Base-by-base conservation (phyloP, 2,797 vertebrate species). In the Mus spretus region DNA sequence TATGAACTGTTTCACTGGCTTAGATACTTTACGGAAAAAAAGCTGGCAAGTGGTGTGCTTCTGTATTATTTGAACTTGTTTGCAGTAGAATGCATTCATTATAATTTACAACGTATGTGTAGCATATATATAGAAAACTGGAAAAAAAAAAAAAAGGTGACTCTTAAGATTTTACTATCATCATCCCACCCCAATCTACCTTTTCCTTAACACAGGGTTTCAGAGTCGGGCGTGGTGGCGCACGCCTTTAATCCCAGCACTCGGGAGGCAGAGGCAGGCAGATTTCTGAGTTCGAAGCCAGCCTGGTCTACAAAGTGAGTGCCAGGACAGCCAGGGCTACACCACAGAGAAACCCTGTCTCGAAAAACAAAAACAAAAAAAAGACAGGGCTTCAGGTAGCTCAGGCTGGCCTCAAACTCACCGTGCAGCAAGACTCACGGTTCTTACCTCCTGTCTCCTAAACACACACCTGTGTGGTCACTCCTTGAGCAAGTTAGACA, bases 1-100 rank as follows among this genome's bases (percentile, higher is more conserved):
- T 28, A 22, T 59, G 37, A 40, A 40, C 70, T 37, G 59, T 24
- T 37, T n/a, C 17, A 47, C 47, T 40, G 20, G 40, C 57, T 83
- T 77, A 53, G 63, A 75, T 40, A 92, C 19, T 67, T n/a, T 83
- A 91, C 4, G 74, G 47, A 84, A 90, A 86, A 86, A 91, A 81
- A 57, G 61, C 31, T 50, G 40, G 12, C 31, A 74, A 74, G 20
- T 28, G 24, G 31, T 77, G 11, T 15, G 57, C 40, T 55, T 78
- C 72, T 61, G 34, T 15, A 47, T 17, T 79, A 40, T 70, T 34
- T 93, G 59, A 4, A 14, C 67, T 67, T 61, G 65, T 63, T 88
- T 37, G 75, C 47, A 88, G 40, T 34, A 47, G 87, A 61, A 87
- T 47, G 81, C 75, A 82, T 63, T 61, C 37, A 87, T 70, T 47